Evolutionary conservation across 2,113 vertebrate species (phyloP).

Genomic region (Blennius ocellaris): DNA sequence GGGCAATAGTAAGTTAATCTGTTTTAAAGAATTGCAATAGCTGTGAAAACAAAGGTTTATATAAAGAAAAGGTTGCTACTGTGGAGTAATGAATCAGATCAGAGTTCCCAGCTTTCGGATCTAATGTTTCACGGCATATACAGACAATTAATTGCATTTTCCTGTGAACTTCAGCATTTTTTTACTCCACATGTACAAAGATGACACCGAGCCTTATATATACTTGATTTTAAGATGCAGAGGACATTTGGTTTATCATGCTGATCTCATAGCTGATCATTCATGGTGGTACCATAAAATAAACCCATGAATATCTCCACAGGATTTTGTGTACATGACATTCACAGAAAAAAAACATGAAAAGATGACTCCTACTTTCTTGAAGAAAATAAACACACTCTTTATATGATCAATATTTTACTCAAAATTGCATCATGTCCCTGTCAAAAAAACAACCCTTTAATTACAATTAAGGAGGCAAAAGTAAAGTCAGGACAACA

Average conservation of each 20-base stretch:
- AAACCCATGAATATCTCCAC: background rate
- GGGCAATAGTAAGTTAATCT: too few relatives aligned
- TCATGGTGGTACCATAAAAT: background rate
- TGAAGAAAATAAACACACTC: slow-evolving; percentile 41
- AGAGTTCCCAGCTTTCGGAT: background rate
- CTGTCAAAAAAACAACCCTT: slow-evolving; percentile 13
- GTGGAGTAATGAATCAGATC: background rate
- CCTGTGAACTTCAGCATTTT: background rate
- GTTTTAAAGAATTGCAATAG: background rate
- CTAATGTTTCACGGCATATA: background rate
- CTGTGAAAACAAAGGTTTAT: background rate
- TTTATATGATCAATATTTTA: slow-evolving; percentile 57
- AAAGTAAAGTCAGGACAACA: slow-evolving; percentile 34
- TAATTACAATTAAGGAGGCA: slow-evolving; percentile 42
- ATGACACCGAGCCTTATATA: background rate
- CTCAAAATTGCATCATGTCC: slow-evolving; percentile 50
- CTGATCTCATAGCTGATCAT: background rate
- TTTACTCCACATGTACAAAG: background rate
- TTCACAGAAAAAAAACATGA: background rate
- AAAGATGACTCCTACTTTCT: background rate
- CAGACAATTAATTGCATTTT: background rate
- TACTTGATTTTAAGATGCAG: background rate
- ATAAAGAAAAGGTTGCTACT: background rate
- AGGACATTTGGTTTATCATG: background rate
- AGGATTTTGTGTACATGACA: background rate